Base-by-base conservation (phyloP, 2,797 vertebrate genomes). In the Falco berigora region DNA sequence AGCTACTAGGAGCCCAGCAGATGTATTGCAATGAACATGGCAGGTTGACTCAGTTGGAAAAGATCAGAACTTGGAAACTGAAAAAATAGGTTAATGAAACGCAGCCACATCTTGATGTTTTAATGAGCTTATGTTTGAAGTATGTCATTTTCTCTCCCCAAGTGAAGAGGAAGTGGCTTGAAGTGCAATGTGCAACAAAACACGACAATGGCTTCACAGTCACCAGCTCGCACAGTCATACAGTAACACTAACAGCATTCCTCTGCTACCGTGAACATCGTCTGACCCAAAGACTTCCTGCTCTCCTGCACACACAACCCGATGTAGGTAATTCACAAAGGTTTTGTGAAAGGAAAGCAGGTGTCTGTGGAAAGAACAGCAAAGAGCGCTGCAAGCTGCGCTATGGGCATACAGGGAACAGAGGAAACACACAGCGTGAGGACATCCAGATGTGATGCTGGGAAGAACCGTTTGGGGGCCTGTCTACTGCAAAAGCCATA, bases 11-110 rank as follows among this genome's bases (percentile, higher is more conserved):
- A 81, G n/a, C n/a, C 11, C 47, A 21, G 27, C 53, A 52, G 69
- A 50, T 0, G 0, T 20, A 40, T 7, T 44, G 34, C 58, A 38
- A n/a, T 12, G 23, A 68, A 19, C 14, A 8, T 1, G 6, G 27
- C 1, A 1, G 22, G 28, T 63, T 30, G 25, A 27, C 20, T 79
- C 47, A n/a, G 27, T 7, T 53, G 44, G 28, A 53, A 53, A 42
- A 47, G 10, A 78, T 20, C n/a, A 49, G 44, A 34, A 64, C 52
- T 10, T 30, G 32, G 34, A 55, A 83, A 44, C 20, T 23, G 22
- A 40, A 67, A 40, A 53, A 40, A 46, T 4, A 49, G 21, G 21
- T 81, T 66, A 42, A 50, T 21, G 18, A 83, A 69, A 74, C 34
- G 16, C 23, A 47, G 36, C 14, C 15, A 20, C 4, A 4, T 72